These are phyloP conservation scores for Pelobates fuscus DNA, from an alignment of 2,113 vertebrate genomes.

Conservation along the genomic window DNA sequence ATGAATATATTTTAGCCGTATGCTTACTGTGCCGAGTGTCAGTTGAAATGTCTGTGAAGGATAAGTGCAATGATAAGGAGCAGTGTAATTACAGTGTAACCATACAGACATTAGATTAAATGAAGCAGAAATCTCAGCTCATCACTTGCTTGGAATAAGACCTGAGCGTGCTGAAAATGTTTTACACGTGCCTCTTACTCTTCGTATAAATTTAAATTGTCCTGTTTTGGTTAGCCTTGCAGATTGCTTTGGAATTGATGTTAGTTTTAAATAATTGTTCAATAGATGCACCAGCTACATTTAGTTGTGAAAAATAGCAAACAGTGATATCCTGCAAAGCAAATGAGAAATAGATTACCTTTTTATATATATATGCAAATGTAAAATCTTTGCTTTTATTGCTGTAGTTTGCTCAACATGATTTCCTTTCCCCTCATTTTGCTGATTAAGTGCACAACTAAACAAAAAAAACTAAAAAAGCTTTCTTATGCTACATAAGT, in stretches of 20 bases:
- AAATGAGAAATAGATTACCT: constrained; percentile 45
- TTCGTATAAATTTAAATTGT: constrained; percentile 13
- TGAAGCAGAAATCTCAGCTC: constrained; percentile 37
- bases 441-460: constrained; percentile 20
- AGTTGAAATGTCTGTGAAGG: too few species aligned
- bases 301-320: constrained; percentile 10
- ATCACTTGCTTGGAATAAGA: constrained; percentile 26
- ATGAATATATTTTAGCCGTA: constrained; percentile 45
- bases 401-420: constrained; percentile 44
- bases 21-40: too few species aligned
- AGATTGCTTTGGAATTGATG: constrained; percentile 38
- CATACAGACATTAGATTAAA: constrained; percentile 40
- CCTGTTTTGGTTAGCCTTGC: constrained; percentile 28
- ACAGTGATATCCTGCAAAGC: constrained; percentile 17
- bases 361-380: constrained; percentile 48
- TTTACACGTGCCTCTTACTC: constrained; percentile 21
- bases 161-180: constrained; percentile 4
- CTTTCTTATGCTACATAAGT: too few species aligned
- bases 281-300: constrained; percentile 16
- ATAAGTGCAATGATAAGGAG: constrained; percentile 33
- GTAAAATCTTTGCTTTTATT: constrained; percentile 1
- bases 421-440: constrained; percentile 35
- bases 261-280: constrained; percentile 41
- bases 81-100: constrained; percentile 39
- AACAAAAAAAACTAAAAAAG: too few species aligned